phyloP scores from a whole-genome alignment of 2,888 invertebrate genomes.

The Ptychoptera albimana region DNA sequence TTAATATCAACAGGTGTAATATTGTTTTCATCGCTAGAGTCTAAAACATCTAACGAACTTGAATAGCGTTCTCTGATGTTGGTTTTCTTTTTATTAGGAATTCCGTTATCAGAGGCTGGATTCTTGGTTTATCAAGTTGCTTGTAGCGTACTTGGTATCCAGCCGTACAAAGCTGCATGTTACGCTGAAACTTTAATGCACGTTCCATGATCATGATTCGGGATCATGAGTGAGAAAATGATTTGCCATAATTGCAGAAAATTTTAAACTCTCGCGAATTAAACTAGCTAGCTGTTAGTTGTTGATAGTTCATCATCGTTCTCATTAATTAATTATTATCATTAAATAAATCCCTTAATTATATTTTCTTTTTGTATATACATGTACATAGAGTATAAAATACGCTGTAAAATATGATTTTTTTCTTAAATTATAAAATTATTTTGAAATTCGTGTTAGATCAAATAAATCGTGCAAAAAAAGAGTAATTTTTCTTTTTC shows the following conservation, averaged over 20 bases:
- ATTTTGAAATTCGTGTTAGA: no score
- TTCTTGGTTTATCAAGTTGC: constrained; percentile 1
- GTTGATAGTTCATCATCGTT: no score
- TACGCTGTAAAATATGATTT: no score
- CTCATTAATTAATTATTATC: no score
- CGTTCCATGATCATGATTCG: background rate
- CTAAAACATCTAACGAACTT: constrained; percentile 4
- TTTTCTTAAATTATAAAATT: no score
- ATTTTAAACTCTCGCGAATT: constrained; percentile 5
- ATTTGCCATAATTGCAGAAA: constrained; percentile 15
- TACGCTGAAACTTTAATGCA: constrained; percentile 1
- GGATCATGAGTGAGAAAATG: background rate
- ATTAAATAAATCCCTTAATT: no score
- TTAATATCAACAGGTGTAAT: background rate
- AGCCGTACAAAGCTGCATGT: background rate
- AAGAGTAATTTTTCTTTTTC: no score
- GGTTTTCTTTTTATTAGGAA: constrained; percentile 3
- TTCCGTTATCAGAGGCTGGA: constrained; percentile 2
- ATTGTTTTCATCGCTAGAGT: background rate
- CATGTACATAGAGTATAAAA: no score
- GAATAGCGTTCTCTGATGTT: constrained; percentile 2
- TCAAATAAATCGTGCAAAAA: no score
- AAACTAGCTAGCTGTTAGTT: constrained; percentile 5
- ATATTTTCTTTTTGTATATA: no score
- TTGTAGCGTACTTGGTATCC: no score